Percentiles rank a stretch among this genome's conserved stretches.
Conservation (phyloP, 1,140 invertebrate genomes). For the Plectrocnemia conspersa region DNA sequence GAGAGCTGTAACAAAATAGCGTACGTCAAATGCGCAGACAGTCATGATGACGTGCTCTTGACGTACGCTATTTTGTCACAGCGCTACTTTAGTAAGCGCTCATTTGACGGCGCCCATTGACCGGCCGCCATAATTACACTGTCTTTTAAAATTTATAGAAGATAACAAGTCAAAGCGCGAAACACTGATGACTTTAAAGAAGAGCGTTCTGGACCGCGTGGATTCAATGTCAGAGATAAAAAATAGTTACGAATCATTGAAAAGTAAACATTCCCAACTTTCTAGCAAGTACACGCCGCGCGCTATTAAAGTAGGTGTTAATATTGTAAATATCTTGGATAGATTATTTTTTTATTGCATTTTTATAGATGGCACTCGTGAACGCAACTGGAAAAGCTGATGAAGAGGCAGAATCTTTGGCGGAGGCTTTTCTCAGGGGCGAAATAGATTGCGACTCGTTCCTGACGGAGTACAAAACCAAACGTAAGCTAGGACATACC, state of each 20-base stretch:
- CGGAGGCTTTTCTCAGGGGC: constrained; percentile 68
- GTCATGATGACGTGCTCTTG: no score
- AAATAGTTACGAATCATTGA: constrained; percentile 63
- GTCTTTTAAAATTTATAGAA: constrained; percentile 44
- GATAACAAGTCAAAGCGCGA: constrained; percentile 65
- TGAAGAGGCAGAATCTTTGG: constrained; percentile 67
- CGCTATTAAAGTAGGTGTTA: constrained; percentile 61
- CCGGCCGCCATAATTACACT: no score
- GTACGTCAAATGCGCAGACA: no score
- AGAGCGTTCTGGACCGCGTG: constrained; percentile 58
- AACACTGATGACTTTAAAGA: constrained; percentile 57
- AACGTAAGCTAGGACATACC: constrained; percentile 63
- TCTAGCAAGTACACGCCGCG: constrained; percentile 68
- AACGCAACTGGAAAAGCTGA: constrained; percentile 63
- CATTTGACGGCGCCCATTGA: not conserved
- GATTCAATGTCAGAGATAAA: constrained; percentile 64
- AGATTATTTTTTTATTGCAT: constrained; percentile 6
- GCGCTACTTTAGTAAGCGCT: no score
- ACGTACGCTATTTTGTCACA: no score
- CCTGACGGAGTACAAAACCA: constrained; percentile 63
- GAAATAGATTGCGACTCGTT: constrained; percentile 72
- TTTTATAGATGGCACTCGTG: constrained; percentile 50
- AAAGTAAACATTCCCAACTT: constrained; percentile 63
- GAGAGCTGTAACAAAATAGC: no score
- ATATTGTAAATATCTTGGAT: constrained; percentile 26